Evolutionary conservation across 1,140 invertebrate species (phyloP), one percentile per base, ranked within the genome.

Genomic region (Anagrus nilaparvatae): DNA sequence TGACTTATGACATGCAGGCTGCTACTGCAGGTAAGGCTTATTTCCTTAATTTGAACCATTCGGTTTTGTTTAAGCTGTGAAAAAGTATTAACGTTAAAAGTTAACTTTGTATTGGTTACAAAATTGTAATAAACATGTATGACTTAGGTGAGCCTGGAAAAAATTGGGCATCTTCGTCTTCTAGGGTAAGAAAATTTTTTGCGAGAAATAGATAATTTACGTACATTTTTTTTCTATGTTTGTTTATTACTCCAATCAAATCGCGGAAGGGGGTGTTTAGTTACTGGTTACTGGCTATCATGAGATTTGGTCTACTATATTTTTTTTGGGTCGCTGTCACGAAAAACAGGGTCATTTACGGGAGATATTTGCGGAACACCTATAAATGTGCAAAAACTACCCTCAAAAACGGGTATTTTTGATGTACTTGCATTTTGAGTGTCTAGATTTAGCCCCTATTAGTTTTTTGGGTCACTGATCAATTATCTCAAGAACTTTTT

Each of bases 1-100:
- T 83, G 48, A 72, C 69, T 48, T 82, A 78, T 52, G 81, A 86
- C 52, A 77, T 82, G 69, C n/a, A n/a, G n/a, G n/a, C n/a, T n/a
- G 61, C 77, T 49, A 55, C 70, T 45, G 58, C 75, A 60, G 78
- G 79, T 81, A 68, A 54, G 63, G 48, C 28, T 34, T 38, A 23
- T 35, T 28, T 37, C 16, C 18, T 14, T 5, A 36, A 8, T 10
- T 29, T 28, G 21, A 5, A 20, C 14, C 39, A 18, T 27, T n/a
- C 28, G 28, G 28, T 32, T 10, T 32, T 40, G 2, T 30, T 31
- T 14, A 48, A 51, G 45, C 59, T 62, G 60, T 61, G 60, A 60
- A 62, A 61, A 62, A 61, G 60, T 60, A 55, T 62, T 62, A 56
- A 13, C 32, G 33, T 23, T 16, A 21, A 30, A 28, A 14, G 13